These are phyloP conservation scores for Turnix velox DNA, from an alignment of 2,113 vertebrate genomes.

Conservation along the genomic window DNA sequence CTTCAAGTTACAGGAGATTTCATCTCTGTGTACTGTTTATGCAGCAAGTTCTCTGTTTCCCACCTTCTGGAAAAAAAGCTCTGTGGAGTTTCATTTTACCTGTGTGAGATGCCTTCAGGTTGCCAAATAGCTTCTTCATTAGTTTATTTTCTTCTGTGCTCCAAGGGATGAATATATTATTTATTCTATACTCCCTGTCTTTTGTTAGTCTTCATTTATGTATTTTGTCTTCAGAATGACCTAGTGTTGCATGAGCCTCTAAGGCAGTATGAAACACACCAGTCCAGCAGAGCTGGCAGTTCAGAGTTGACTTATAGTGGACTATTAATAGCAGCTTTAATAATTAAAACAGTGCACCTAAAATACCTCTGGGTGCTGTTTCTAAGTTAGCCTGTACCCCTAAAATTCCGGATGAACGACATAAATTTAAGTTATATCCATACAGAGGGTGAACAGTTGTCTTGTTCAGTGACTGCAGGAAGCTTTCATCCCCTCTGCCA, in stretches of 20 bases:
- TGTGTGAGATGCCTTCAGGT: not conserved
- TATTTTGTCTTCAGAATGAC: conserved; percentile 25
- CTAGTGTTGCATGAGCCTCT: not conserved
- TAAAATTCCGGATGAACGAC: conserved; percentile 20
- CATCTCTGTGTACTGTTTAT: not conserved
- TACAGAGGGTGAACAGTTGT: not conserved
- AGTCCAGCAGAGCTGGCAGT: not conserved
- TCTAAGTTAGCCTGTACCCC: not conserved
- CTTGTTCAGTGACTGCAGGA: not conserved
- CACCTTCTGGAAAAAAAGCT: not conserved
- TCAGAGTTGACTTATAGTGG: not conserved
- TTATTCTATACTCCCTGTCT: not conserved
- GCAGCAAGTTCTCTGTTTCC: not conserved
- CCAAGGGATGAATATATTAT: not conserved
- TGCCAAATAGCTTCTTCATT: conserved; percentile 24
- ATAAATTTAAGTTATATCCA: not conserved
- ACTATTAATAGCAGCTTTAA: conserved; percentile 24
- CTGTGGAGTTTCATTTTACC: not conserved
- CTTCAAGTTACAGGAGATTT: not conserved
- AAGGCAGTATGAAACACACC: not conserved
- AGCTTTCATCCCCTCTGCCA: not conserved
- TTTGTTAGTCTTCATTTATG: not conserved
- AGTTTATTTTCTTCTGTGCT: conserved; percentile 28
- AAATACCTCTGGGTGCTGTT: conserved; percentile 7
- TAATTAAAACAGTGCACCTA: conserved; percentile 20